Evolutionary conservation across 2,888 invertebrate species (phyloP).

Genomic region (Heliconius ethilla): DNA sequence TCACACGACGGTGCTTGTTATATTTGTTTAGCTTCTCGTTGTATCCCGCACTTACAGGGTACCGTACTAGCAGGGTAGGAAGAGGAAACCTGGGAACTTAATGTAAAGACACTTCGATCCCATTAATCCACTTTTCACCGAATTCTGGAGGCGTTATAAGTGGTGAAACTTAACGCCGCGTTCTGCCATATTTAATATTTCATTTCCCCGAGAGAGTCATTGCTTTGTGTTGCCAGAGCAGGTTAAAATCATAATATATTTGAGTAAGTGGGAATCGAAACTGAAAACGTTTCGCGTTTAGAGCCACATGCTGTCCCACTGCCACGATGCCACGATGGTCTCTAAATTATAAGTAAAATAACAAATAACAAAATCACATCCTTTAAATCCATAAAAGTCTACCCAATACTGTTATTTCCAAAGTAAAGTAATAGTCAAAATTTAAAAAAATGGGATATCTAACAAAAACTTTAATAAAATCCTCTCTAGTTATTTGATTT

Average conservation of each 20-base stretch:
- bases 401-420: not conserved
- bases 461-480: constrained; percentile 23
- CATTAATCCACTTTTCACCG: too few species aligned
- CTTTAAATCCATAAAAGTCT: not conserved
- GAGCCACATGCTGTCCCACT: not conserved
- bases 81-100: not conserved
- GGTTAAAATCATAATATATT: not conserved
- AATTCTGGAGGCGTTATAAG: not conserved
- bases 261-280: not conserved
- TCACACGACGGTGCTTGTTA: not conserved
- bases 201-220: too few species aligned
- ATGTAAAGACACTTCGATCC: not conserved
- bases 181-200: not conserved
- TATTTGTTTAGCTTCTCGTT: not conserved
- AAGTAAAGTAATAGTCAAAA: not conserved
- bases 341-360: not conserved
- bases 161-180: not conserved
- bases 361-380: not conserved
- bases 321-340: not conserved
- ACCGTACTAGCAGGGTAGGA: too few species aligned
- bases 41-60: not conserved
- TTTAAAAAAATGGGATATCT: not conserved
- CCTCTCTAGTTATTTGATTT: constrained; percentile 32
- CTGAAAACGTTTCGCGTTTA: not conserved
- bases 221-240: too few species aligned